Percentiles rank a stretch among this genome's conserved stretches.
phyloP scores from a whole-genome alignment of 1,140 invertebrate species.

The Muscidifurax raptorellus region DNA sequence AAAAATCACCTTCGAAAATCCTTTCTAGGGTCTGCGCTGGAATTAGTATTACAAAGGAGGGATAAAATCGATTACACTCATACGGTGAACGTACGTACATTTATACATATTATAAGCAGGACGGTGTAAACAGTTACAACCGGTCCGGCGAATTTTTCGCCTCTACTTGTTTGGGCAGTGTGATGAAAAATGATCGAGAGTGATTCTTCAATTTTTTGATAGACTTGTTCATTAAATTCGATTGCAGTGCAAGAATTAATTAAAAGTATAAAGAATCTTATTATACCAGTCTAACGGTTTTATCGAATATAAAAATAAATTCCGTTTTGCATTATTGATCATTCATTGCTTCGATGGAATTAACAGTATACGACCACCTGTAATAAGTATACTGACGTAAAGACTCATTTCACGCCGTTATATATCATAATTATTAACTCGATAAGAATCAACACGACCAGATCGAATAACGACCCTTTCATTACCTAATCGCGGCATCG shows the following conservation, averaged over 20 bases:
- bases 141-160: background rate
- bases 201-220: background rate
- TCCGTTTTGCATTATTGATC: no score
- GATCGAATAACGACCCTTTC: slow-evolving; percentile 31
- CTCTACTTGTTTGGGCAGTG: background rate
- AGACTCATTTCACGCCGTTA: background rate
- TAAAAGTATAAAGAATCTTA: background rate
- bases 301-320: no score
- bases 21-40: background rate
- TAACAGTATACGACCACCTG: slow-evolving; percentile 1
- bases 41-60: slow-evolving; percentile 34
- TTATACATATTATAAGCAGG: background rate
- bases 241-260: background rate
- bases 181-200: background rate
- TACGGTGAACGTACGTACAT: background rate
- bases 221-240: no score
- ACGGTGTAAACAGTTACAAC: background rate
- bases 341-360: no score
- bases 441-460: background rate
- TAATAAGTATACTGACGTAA: background rate
- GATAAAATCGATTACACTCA: slow-evolving; percentile 6
- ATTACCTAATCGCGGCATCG: slow-evolving; percentile 29
- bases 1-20: slow-evolving; percentile 4
- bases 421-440: slow-evolving; percentile 25
- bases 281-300: no score